phyloP scores from a whole-genome alignment of 2,113 vertebrate species.

The Excalfactoria chinensis region DNA sequence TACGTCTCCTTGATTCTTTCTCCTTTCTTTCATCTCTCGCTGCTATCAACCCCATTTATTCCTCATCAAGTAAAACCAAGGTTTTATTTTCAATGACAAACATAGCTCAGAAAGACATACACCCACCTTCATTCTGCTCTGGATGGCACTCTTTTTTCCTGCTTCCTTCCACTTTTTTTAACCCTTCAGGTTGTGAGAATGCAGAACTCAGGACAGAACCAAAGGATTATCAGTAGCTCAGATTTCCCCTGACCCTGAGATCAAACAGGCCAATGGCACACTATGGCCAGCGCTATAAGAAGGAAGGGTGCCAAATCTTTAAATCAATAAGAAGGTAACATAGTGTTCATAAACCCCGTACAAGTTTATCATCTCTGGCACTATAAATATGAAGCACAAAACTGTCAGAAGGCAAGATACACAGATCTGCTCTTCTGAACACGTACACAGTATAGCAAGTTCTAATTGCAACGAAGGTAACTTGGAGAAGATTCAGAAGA shows the following conservation, averaged over 20 bases:
- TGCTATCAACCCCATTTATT: background rate
- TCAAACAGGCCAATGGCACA: background rate
- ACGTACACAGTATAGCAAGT: background rate
- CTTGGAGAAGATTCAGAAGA: background rate
- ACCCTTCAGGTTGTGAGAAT: background rate
- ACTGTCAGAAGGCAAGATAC: background rate
- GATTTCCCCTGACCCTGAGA: background rate
- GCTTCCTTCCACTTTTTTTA: background rate
- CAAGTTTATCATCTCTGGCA: background rate
- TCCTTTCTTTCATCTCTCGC: background rate
- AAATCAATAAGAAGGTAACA: background rate
- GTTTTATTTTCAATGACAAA: conserved; percentile 8
- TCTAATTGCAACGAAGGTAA: background rate
- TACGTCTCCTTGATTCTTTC: background rate
- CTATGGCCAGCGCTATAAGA: background rate
- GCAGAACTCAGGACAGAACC: background rate
- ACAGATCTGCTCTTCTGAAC: background rate
- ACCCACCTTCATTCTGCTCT: background rate
- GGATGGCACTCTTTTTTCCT: background rate
- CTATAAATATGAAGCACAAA: background rate
- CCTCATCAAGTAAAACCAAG: background rate
- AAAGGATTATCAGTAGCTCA: background rate
- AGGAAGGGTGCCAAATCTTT: background rate
- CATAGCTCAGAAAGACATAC: background rate
- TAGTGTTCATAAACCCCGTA: background rate